These are phyloP conservation scores for Amphiduros pacificus DNA, from an alignment of 2,888 invertebrate species.

Conservation along the genomic window DNA sequence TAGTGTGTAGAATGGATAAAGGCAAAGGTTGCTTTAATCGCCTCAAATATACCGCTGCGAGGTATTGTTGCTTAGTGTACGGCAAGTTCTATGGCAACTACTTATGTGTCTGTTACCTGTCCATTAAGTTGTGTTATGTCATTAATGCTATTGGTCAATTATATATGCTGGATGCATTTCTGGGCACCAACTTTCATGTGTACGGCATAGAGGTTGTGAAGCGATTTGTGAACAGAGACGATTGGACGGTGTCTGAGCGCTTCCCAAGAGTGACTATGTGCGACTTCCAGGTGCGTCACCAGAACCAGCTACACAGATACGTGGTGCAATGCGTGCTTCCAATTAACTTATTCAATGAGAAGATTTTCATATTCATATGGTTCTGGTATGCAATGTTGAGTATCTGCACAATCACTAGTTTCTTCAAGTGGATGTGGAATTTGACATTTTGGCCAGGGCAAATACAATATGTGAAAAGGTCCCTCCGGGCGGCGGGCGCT, in stretches of 20 bases:
- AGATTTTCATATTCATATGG: slow-evolving; percentile 62
- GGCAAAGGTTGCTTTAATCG: neutral
- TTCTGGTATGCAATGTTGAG: slow-evolving; percentile 62
- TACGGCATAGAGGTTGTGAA: slow-evolving; percentile 61
- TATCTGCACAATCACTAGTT: slow-evolving; percentile 55
- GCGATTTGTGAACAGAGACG: slow-evolving; percentile 54
- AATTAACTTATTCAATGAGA: slow-evolving; percentile 42
- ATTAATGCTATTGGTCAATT: slow-evolving; percentile 61
- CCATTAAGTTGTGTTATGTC: slow-evolving; percentile 59
- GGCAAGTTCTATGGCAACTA: slow-evolving; percentile 57
- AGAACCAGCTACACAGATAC: slow-evolving; percentile 57
- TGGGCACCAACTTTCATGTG: slow-evolving; percentile 56
- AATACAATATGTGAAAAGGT: slow-evolving; percentile 14
- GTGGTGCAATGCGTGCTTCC: slow-evolving; percentile 57
- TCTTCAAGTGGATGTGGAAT: slow-evolving; percentile 59
- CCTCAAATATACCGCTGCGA: slow-evolving; percentile 17
- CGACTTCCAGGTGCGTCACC: slow-evolving; percentile 58
- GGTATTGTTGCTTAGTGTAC: slow-evolving; percentile 53
- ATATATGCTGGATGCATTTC: slow-evolving; percentile 60
- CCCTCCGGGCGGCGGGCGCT: slow-evolving; percentile 1
- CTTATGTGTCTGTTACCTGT: slow-evolving; percentile 59
- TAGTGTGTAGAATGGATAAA: slow-evolving; percentile 2
- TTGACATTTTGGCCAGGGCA: slow-evolving; percentile 42
- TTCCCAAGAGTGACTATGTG: slow-evolving; percentile 58
- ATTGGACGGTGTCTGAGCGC: slow-evolving; percentile 48